Conservation (phyloP, 2,797 vertebrate species). For the Cuculus canorus region DNA sequence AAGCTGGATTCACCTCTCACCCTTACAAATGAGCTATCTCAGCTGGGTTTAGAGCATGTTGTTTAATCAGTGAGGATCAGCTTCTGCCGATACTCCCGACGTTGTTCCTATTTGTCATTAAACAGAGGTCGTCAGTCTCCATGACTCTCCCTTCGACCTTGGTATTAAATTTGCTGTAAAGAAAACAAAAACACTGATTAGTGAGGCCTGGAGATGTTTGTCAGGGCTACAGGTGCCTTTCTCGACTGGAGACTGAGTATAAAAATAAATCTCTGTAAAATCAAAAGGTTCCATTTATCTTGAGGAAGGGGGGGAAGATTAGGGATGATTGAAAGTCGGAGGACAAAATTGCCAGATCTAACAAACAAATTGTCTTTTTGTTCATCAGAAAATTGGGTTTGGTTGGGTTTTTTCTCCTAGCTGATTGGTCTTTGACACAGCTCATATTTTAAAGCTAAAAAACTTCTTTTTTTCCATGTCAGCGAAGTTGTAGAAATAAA, state of each 20-base stretch:
- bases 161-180: not conserved
- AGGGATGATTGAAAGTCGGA: not conserved
- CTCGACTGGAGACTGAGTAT: not conserved
- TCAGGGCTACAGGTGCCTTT: not conserved
- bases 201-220: not conserved
- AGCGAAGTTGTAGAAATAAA: not conserved
- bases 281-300: not conserved
- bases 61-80: conserved; percentile 21
- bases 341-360: not conserved
- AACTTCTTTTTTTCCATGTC: not conserved
- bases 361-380: not conserved
- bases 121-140: not conserved
- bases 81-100: not conserved
- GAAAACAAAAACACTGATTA: not conserved
- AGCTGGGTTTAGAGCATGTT: not conserved
- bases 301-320: not conserved
- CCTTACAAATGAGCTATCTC: not conserved
- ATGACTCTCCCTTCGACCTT: not conserved
- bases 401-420: not conserved
- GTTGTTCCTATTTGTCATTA: not conserved
- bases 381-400: not conserved
- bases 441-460: not conserved
- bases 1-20: not conserved
- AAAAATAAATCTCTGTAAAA: not conserved
- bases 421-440: not conserved